Conservation (phyloP, 2,113 vertebrate genomes). For the Brachirus orientalis region DNA sequence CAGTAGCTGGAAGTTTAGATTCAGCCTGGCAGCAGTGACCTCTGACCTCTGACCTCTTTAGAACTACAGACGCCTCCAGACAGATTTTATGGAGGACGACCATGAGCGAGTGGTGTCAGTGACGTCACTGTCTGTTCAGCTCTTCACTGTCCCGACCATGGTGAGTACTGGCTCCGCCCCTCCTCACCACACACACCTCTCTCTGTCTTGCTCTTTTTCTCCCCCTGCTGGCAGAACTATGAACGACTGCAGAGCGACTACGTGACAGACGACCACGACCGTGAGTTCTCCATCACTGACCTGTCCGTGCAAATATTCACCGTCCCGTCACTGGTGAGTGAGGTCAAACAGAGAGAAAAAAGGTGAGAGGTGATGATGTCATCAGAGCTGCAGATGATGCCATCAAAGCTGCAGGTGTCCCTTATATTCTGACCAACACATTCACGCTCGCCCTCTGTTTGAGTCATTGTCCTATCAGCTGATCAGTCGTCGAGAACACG, state of each 20-base stretch:
- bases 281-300: conserved; percentile 96
- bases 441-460: background rate
- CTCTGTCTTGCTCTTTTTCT: conserved; percentile 81
- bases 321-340: conserved; percentile 96
- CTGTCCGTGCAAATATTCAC: conserved; percentile 99
- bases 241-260: conserved; percentile 97
- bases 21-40: conserved; percentile 26
- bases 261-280: conserved; percentile 97
- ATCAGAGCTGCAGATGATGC: background rate
- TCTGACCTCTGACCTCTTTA: conserved; percentile 86
- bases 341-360: background rate
- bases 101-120: conserved; percentile 98
- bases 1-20: background rate
- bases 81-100: conserved; percentile 99
- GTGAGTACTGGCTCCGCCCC: conserved; percentile 91
- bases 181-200: conserved; percentile 62
- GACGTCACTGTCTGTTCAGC: conserved; percentile 97
- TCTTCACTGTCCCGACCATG: conserved; percentile 98
- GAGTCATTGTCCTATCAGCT: background rate
- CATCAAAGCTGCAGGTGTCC: background rate
- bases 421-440: background rate
- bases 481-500: no score
- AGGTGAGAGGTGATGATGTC: conserved; percentile 1
- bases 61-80: conserved; percentile 99
- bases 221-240: conserved; percentile 90